Evolutionary conservation across 2,797 vertebrate species (phyloP), one percentile per base, ranked within the genome.

Genomic region (Leptoclinus maculatus): DNA sequence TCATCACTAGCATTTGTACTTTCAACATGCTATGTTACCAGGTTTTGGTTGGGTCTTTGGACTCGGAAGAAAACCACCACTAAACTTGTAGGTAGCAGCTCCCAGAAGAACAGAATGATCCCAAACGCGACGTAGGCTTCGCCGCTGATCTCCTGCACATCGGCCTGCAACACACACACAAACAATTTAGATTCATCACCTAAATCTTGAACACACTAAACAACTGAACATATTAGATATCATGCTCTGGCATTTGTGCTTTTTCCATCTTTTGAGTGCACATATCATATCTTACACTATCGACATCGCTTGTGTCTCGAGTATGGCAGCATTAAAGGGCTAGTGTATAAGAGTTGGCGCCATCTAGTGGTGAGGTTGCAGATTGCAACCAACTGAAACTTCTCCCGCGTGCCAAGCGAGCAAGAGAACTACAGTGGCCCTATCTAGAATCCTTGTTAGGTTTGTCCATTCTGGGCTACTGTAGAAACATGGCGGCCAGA

Each of bases 51-150:
- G 51, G 97, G 94, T 67, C 93, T 96, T 93, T 98, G 97, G 12
- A 98, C 98, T 34, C 97, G 91, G 95, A 99, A 99, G 95, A 98
- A 99, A 49, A 96, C 90, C 86, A 98, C 96, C 79, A 99, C 95
- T 0, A 97, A 93, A 4, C 95, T 96, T 1, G 97, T 99, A 7
- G 98, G 98, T 38, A 99, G 94, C 66, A 99, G 93, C 93, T 99
- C 97, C 96, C 97, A 99, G 87, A 98, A 95, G 84, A 99, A 97
- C 64, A 99, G 95, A 68, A 98, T 96, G 68, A 98, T 96, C 56
- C 97, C 97, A 41, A 99, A 99, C 41, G 97, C 94, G 32, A 98
- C 87, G 9, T 98, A 99, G 36, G 97, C 96, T 59, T 97, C 95
- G 7, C 95, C 96, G 5, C 94, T 94, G 87, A 97, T 88, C 63